Conservation (phyloP, 1,140 invertebrate genomes). For the Dendroctonus valens region DNA sequence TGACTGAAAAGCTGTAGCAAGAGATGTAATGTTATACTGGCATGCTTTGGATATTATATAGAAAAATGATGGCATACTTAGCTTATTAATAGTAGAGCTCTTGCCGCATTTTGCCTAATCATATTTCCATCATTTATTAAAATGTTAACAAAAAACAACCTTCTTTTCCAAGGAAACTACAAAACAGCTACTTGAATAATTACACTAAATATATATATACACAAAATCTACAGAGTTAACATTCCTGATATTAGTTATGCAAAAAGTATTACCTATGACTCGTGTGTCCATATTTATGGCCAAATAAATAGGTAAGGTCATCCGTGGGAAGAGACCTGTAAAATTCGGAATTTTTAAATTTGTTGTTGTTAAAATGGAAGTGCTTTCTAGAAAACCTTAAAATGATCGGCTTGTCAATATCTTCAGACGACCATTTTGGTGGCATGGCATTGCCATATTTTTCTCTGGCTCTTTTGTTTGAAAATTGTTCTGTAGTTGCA, state of each 20-base stretch:
- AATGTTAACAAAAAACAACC: too few relatives aligned
- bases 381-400: conserved; percentile 40
- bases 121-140: too few relatives aligned
- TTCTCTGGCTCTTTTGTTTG: conserved; percentile 23
- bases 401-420: conserved; percentile 34
- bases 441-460: conserved; percentile 9
- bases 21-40: too few relatives aligned
- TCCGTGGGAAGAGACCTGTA: conserved; percentile 38
- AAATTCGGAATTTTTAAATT: conserved; percentile 34
- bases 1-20: neutral
- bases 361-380: conserved; percentile 23
- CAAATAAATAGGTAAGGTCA: conserved; percentile 36
- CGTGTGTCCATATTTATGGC: conserved; percentile 33
- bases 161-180: too few relatives aligned
- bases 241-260: conserved; percentile 11
- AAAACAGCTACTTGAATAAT: conserved; percentile 17
- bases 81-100: too few relatives aligned
- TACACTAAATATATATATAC: conserved; percentile 17
- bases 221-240: conserved; percentile 22
- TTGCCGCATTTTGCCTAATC: too few relatives aligned
- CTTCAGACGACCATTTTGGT: conserved; percentile 29
- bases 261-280: conserved; percentile 32
- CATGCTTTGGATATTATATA: too few relatives aligned
- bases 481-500: conserved; percentile 13
- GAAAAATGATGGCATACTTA: too few relatives aligned